Percentiles rank a stretch among this genome's conserved stretches.
phyloP scores from a whole-genome alignment of 2,888 invertebrate genomes.

The Schizotus pectinicornis region DNA sequence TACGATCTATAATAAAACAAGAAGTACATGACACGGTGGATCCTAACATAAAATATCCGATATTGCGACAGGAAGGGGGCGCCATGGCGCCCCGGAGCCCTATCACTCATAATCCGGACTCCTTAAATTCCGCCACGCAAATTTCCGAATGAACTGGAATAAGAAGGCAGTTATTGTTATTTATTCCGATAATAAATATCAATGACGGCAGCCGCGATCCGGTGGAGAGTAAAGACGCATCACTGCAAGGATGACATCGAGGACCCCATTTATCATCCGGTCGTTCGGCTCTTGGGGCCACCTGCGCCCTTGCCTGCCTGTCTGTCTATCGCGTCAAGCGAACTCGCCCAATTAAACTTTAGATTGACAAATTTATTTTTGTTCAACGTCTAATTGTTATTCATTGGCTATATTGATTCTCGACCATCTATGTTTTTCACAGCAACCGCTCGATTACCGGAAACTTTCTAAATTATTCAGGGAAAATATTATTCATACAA shows the following conservation, averaged over 20 bases:
- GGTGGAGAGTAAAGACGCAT: constrained; percentile 41
- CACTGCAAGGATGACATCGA: constrained; percentile 40
- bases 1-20: constrained; percentile 43
- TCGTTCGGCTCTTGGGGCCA: constrained; percentile 38
- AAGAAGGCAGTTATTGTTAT: constrained; percentile 56
- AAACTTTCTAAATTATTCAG: too few relatives aligned
- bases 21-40: constrained; percentile 24
- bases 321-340: constrained; percentile 35
- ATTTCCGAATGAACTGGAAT: constrained; percentile 51
- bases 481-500: too few relatives aligned
- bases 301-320: constrained; percentile 44
- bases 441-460: too few relatives aligned
- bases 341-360: constrained; percentile 54
- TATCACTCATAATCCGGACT: constrained; percentile 26
- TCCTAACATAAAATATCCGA: constrained; percentile 27
- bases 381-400: constrained; percentile 41
- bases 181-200: constrained; percentile 58
- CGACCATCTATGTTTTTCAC: constrained; percentile 9
- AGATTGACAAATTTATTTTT: constrained; percentile 55
- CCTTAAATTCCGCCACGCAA: constrained; percentile 41
- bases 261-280: constrained; percentile 48
- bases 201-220: constrained; percentile 46
- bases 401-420: constrained; percentile 44
- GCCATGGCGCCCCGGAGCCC: constrained; percentile 19
- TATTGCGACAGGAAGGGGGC: constrained; percentile 21